phyloP scores from a whole-genome alignment of 2,888 invertebrate species.

The Chrysolina americana region DNA sequence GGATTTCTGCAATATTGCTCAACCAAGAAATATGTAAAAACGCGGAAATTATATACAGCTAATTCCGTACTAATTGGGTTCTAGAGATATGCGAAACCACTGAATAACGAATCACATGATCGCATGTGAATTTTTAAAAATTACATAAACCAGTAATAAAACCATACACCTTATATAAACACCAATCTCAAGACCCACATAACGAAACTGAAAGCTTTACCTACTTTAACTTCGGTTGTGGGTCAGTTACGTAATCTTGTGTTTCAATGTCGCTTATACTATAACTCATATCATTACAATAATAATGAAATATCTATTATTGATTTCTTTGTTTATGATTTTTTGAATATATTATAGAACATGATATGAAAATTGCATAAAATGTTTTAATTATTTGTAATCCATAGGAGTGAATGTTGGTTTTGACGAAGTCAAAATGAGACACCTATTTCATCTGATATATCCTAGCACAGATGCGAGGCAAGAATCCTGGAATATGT shows the following conservation, averaged over 20 bases:
- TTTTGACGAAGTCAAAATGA: too few relatives aligned
- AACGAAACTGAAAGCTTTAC: conserved; percentile 45
- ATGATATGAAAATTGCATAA: too few relatives aligned
- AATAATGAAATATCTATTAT: neutral
- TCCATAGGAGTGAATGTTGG: too few relatives aligned
- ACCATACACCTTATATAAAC: conserved; percentile 40
- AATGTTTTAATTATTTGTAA: too few relatives aligned
- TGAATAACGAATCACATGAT: conserved; percentile 33
- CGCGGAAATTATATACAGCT: neutral
- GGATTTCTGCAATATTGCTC: neutral
- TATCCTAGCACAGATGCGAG: too few relatives aligned
- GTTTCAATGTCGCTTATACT: conserved; percentile 50
- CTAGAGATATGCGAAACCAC: neutral
- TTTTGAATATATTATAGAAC: neutral
- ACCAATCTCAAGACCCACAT: conserved; percentile 37
- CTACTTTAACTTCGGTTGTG: conserved; percentile 44
- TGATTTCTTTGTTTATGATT: neutral
- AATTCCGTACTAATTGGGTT: neutral
- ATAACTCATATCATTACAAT: neutral
- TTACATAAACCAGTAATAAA: conserved; percentile 36
- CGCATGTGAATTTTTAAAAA: conserved; percentile 30
- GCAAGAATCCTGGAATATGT: too few relatives aligned
- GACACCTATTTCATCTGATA: too few relatives aligned
- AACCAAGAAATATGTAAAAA: neutral
- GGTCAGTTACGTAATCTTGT: conserved; percentile 52